Evolutionary conservation across 2,797 vertebrate species (phyloP), one percentile per base, ranked within the genome.

Genomic region (Macroramphosus scolopax): DNA sequence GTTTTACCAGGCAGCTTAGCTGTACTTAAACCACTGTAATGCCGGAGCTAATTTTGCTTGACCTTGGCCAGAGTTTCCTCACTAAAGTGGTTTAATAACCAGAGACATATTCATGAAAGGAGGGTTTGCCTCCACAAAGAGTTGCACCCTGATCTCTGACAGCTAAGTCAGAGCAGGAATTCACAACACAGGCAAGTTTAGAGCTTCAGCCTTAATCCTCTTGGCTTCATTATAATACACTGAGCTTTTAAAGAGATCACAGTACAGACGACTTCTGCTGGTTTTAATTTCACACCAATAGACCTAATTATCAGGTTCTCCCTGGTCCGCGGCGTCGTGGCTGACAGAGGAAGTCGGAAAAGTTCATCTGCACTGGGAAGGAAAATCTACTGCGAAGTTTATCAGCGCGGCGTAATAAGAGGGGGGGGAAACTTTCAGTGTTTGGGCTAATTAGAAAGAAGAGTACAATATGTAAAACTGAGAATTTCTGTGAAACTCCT

Each of bases 261-360:
- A 86, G 84, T 58, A 64, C 76, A 77, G 75, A 87, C 81, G 80
- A 88, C 83, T 87, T 86, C 73, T 79, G 82, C 81, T 79, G 73
- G 67, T 83, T 87, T 89, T 86, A 81, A 88, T 88, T 90, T 90
- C 86, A 90, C 87, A 88, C 84, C 87, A 89, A 87, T 85, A 87
- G 84, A 88, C 77, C 85, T 88, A 88, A 90, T 90, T 90, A 90
- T 81, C 70, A 80, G 63, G 83, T 75, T 82, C 64, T 70, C 69
- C 74, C 77, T 62, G 74, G 73, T 82, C 83, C 72, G 38, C 66
- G 8, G 77, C 78, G 72, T 78, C 75, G 78, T 82, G 76, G 77
- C 62, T 84, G 82, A 86, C 81, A 78, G 82, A 74, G 74, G 62
- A 75, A 77, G 78, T 80, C 72, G 52, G 73, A 69, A 82, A 83